These are phyloP conservation scores for Drosophila sp. DNA, from an alignment of 1,140 invertebrate genomes.

Conservation along the genomic window DNA sequence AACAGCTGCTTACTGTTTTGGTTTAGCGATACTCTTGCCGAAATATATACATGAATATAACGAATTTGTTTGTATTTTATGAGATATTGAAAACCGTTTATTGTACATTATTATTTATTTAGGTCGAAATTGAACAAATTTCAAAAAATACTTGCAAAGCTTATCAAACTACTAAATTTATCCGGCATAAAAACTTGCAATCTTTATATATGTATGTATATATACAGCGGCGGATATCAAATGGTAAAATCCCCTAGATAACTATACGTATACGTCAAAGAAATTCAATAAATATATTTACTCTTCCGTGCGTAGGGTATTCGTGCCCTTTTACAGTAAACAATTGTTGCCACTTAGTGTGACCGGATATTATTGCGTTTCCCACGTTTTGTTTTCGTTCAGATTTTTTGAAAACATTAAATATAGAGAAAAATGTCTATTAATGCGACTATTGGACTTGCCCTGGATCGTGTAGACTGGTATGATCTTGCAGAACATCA, in stretches of 20 bases:
- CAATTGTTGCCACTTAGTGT: background rate
- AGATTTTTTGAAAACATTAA: background rate
- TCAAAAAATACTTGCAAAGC: no score
- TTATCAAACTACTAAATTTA: no score
- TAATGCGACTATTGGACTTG: slow-evolving; percentile 83
- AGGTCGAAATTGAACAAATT: no score
- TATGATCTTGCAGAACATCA: slow-evolving; percentile 85
- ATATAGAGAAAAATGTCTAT: slow-evolving; percentile 42
- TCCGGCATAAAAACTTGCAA: no score
- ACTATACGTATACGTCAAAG: background rate
- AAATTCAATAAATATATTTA: background rate
- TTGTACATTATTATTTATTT: no score
- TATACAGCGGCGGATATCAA: no score
- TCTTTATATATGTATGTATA: no score
- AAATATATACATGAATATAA: background rate
- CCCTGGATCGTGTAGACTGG: slow-evolving; percentile 85
- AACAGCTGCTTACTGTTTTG: background rate
- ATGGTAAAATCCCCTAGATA: no score
- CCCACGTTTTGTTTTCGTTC: slow-evolving; percentile 13
- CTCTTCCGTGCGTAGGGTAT: background rate
- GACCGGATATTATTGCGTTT: background rate
- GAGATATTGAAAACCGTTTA: no score
- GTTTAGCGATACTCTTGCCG: background rate
- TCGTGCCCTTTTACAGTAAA: background rate
- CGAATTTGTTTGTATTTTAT: no score